Base-by-base conservation (phyloP, 2,113 vertebrate genomes). In the Coturnix japonica region DNA sequence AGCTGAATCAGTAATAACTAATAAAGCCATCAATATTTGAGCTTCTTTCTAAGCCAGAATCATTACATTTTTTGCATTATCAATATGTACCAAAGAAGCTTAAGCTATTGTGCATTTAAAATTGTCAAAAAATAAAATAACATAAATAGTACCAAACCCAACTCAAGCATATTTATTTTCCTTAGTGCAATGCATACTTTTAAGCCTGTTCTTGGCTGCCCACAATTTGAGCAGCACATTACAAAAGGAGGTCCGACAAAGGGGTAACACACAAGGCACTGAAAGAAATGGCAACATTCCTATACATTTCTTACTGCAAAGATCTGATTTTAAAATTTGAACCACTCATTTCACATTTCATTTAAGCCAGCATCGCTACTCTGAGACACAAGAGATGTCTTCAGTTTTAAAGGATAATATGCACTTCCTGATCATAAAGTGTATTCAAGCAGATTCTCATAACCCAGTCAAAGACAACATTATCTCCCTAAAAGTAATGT, bases 401-500 rank as follows among this genome's bases (percentile, higher is more conserved):
- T 57, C 30, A 72, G 31, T 76, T 84, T 77, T 57, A 61, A 79
- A 79, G 33, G 41, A 26, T 73, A 67, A 70, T 22, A 74, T 35
- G 18, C 23, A 51, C 21, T 85, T 60, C 81, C 56, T 85, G 87
- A 35, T 75, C 64, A 70, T 41, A 77, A 85, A 78, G 26, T n/a
- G 6, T 35, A 74, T 63, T 75, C 69, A 89, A 72, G 82, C 9
- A 54, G 46, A 63, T 63, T 33, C 59, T 70, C 54, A 91, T 75
- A 81, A 31, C 30, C 19, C 1, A 2, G 5, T 11, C 3, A 49
- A 5, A 59, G 61, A 95, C 31, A 33, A 65, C 72, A 43, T 70
- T 79, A 81, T 43, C 56, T 85, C 79, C 90, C 30, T 35, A 86
- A 76, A 87, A 81, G 54, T 51, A 94, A 93, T 19, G 49, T 39